Base-by-base conservation (phyloP, 2,888 invertebrate genomes). In the Parapristionchus giblindavisi region DNA sequence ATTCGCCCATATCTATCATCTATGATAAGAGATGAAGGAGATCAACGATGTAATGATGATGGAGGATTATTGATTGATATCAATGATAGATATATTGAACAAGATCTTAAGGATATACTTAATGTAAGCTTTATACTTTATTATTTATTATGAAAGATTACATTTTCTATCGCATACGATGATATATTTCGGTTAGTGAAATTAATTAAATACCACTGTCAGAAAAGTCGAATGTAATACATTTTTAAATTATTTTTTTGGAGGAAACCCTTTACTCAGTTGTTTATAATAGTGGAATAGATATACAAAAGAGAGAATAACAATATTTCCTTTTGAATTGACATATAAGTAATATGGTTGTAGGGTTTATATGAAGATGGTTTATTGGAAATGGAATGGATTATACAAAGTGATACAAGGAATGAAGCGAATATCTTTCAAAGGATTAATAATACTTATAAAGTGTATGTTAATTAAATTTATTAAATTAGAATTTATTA, bases 391-490 rank as follows among this genome's bases (percentile, higher is more conserved):
- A 24, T 52, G 34, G 52, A 68, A 27, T 68, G 68, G 68, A 11
- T 68, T 3, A 52, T 68, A 24, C n/a, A 36, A 27, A 52, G 51
- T 14, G 52, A 52, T 11, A 40, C 43, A 24, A n/a, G 27, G 27
- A 52, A 68, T n/a, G 68, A 68, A 21, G 68, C 51, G 1, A 68
- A 51, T 27, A 52, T 68, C 24, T 52, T 68, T 11, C 68, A 68
- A 52, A 68, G 68, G 24, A 68, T 52, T 27, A 68, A 68, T 6
- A 52, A 36, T 8, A 68, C 51, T 11, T 68, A 68, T 38, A 68
- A 52, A 36, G 36, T 51, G 68, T 68, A 27, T 52, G 68, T 52
- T 43, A 17, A 61, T 61, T 27, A 6, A 58, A 58, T 58, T 24
- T 52, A 24, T 34, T 34, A 14, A 43, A 40, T 63, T 43, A 63